These are phyloP conservation scores for Himalopsyche anomala DNA, from an alignment of 2,888 invertebrate genomes.

Conservation along the genomic window DNA sequence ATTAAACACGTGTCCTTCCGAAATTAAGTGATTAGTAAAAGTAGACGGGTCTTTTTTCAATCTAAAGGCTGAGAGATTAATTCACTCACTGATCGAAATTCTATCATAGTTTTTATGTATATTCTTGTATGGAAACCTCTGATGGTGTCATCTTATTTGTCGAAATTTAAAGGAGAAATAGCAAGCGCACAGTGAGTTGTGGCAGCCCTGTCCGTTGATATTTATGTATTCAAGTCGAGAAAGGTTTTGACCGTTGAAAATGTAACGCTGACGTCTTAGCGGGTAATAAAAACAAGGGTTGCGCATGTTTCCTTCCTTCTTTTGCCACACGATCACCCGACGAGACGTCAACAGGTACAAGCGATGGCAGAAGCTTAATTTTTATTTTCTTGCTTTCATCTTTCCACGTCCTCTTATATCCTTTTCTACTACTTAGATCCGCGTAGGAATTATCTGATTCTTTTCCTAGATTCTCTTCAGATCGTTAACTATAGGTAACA, in stretches of 20 bases:
- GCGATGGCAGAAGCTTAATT: slow-evolving; percentile 9
- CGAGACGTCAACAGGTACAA: slow-evolving; percentile 38
- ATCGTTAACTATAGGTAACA: no score
- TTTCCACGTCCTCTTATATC: neutral
- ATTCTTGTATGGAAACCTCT: no score
- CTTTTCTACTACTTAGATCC: neutral
- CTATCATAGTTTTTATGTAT: no score
- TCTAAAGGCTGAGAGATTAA: no score
- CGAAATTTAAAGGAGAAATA: no score
- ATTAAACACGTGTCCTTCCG: no score
- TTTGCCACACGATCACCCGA: slow-evolving; percentile 1
- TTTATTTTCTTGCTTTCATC: slow-evolving; percentile 18
- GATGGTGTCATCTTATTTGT: no score
- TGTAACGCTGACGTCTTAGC: slow-evolving; percentile 36
- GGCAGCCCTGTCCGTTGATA: slow-evolving; percentile 10
- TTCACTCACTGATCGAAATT: no score
- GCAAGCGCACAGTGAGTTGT: neutral
- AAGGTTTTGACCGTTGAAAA: slow-evolving; percentile 42
- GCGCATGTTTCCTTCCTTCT: slow-evolving; percentile 23
- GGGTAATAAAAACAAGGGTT: slow-evolving; percentile 43
- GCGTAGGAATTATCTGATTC: neutral
- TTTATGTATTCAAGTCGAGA: slow-evolving; percentile 43
- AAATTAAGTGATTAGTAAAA: no score
- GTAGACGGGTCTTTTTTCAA: no score
- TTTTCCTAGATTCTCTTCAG: no score